A percentile compares a stretch with the other conserved stretches of the same genome.
phyloP scores from a whole-genome alignment of 2,113 vertebrate species.

The Montifringilla adamsi region DNA sequence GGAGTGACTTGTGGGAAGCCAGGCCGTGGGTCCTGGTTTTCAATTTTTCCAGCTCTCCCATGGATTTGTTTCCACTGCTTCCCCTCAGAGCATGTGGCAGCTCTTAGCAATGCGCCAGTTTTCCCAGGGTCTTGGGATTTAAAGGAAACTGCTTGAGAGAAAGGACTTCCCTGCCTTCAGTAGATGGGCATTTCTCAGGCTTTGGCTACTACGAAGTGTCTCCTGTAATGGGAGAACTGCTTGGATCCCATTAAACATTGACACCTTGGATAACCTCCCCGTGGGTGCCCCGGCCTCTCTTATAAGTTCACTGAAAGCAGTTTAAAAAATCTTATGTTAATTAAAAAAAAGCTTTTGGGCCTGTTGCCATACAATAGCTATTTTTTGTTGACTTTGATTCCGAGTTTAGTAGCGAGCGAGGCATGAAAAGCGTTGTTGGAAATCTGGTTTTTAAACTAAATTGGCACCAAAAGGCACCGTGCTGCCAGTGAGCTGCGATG shows the following conservation, averaged over 20 bases:
- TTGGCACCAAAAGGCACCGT: constrained; percentile 24
- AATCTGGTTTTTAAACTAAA: constrained; percentile 35
- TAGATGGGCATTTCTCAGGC: background rate
- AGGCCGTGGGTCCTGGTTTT: constrained; percentile 8
- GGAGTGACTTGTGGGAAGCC: constrained; percentile 32
- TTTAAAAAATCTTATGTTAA: background rate
- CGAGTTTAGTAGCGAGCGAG: constrained; percentile 31
- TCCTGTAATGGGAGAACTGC: constrained; percentile 40
- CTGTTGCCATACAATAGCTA: constrained; percentile 16
- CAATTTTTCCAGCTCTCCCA: background rate
- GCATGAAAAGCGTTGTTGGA: constrained; percentile 36
- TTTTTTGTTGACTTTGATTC: constrained; percentile 51
- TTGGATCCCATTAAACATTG: constrained; percentile 48
- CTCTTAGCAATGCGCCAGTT: background rate
- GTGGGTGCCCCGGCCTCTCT: background rate
- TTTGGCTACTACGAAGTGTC: background rate
- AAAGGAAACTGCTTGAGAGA: background rate
- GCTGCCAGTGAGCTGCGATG: constrained; percentile 41
- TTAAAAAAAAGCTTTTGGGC: background rate
- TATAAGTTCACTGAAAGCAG: background rate
- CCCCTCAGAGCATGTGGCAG: background rate
- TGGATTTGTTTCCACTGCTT: background rate
- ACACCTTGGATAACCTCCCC: background rate
- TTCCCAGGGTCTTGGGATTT: background rate
- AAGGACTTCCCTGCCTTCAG: background rate